phyloP scores from a whole-genome alignment of 2,888 invertebrate genomes.

The Acronicta aceris region DNA sequence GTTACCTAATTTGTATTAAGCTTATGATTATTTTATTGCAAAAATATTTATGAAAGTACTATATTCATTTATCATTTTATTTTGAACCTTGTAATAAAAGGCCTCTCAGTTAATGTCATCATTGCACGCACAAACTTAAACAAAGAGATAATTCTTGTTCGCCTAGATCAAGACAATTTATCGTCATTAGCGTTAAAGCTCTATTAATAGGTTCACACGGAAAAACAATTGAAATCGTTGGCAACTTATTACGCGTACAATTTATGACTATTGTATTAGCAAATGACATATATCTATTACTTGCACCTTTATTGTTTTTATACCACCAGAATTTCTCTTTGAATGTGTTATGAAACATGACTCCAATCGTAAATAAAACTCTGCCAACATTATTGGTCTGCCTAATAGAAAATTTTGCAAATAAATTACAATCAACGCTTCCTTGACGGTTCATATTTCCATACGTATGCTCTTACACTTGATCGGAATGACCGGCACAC shows the following conservation, averaged over 20 bases:
- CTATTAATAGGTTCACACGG: conserved; percentile 46
- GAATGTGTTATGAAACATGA: conserved; percentile 20
- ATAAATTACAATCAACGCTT: conserved; percentile 25
- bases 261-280: conserved; percentile 40
- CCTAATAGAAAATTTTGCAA: conserved; percentile 18
- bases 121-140: conserved; percentile 10
- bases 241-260: conserved; percentile 28
- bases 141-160: conserved; percentile 36
- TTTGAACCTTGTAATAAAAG: background rate
- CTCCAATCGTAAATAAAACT: conserved; percentile 10
- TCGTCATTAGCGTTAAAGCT: conserved; percentile 34
- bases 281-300: conserved; percentile 31
- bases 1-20: too few species aligned
- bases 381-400: conserved; percentile 4
- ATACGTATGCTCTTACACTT: conserved; percentile 13
- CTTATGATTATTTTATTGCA: too few species aligned
- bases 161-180: conserved; percentile 35
- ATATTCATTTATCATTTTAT: background rate
- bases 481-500: conserved; percentile 8
- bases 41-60: background rate
- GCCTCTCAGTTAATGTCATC: conserved; percentile 12
- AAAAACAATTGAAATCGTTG: conserved; percentile 40
- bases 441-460: conserved; percentile 17
- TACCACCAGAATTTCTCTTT: conserved; percentile 26
- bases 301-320: conserved; percentile 17